phyloP scores from a whole-genome alignment of 2,888 invertebrate species.

The Physocephala rufipes region DNA sequence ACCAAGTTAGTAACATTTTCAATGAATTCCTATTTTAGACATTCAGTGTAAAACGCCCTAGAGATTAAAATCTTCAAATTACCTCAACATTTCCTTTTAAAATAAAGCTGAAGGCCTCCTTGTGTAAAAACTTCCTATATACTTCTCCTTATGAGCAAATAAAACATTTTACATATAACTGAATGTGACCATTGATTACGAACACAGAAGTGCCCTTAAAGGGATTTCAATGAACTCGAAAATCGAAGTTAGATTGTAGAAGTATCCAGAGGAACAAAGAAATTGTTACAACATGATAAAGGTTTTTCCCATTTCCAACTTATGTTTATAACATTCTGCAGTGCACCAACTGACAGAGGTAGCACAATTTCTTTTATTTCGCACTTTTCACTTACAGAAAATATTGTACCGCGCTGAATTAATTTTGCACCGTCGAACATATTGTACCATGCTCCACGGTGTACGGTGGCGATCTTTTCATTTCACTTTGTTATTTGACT shows the following conservation, averaged over 20 bases:
- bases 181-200: too few relatives aligned
- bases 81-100: conserved; percentile 27
- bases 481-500: not conserved
- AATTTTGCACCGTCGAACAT: conserved; percentile 17
- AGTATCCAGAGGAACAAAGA: too few relatives aligned
- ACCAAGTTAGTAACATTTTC: not conserved
- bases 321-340: not conserved
- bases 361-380: conserved; percentile 19
- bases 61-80: not conserved
- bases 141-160: too few relatives aligned
- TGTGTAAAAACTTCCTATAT: too few relatives aligned
- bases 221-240: too few relatives aligned
- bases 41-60: not conserved
- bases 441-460: not conserved
- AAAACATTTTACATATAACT: too few relatives aligned
- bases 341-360: conserved; percentile 5
- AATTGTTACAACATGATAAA: too few relatives aligned
- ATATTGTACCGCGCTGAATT: conserved; percentile 15
- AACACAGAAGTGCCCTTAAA: too few relatives aligned
- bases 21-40: not conserved
- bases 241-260: too few relatives aligned
- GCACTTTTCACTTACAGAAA: conserved; percentile 25
- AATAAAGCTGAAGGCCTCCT: not conserved
- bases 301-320: too few relatives aligned
- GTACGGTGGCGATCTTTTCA: too few relatives aligned